A percentile compares a stretch with the other conserved stretches of the same genome.
Evolutionary conservation across 1,140 invertebrate genomes (phyloP).

Genomic region (Colletes gigas): DNA sequence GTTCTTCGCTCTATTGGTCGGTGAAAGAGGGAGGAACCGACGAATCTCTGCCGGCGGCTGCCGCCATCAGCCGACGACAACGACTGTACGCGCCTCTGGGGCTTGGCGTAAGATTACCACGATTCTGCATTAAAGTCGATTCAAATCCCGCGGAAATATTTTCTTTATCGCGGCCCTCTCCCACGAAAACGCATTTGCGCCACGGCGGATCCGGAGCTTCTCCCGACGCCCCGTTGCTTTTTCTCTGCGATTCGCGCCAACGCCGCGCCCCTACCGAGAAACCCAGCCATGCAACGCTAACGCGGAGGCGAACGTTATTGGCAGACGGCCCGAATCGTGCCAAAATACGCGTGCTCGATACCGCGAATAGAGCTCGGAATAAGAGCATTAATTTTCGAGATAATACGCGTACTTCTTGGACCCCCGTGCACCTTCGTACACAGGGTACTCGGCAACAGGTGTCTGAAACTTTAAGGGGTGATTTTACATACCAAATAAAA

Average conservation of each 20-base stretch:
- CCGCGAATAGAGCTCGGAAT: too few relatives aligned
- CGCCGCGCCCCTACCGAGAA: too few relatives aligned
- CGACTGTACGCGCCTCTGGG: constrained; percentile 8
- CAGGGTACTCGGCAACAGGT: too few relatives aligned
- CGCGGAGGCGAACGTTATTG: too few relatives aligned
- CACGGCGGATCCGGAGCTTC: background rate
- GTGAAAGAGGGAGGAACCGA: constrained; percentile 9
- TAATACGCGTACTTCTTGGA: too few relatives aligned
- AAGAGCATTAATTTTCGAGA: too few relatives aligned
- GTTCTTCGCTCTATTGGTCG: constrained; percentile 30
- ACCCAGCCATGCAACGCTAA: too few relatives aligned
- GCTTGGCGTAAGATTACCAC: constrained; percentile 46
- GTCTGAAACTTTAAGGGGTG: too few relatives aligned
- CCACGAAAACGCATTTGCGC: constrained; percentile 1
- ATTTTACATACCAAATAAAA: too few relatives aligned
- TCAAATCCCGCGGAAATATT: constrained; percentile 52
- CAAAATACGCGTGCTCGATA: too few relatives aligned
- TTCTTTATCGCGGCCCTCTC: constrained; percentile 33
- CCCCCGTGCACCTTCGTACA: too few relatives aligned
- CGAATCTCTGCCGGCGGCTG: background rate
- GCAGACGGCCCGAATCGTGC: too few relatives aligned
- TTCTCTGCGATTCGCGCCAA: background rate
- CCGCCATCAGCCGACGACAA: constrained; percentile 4
- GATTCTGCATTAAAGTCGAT: constrained; percentile 53
- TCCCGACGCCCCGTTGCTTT: background rate